phyloP scores from a whole-genome alignment of 2,797 vertebrate genomes.

The Sebastiscus albofasciatus region DNA sequence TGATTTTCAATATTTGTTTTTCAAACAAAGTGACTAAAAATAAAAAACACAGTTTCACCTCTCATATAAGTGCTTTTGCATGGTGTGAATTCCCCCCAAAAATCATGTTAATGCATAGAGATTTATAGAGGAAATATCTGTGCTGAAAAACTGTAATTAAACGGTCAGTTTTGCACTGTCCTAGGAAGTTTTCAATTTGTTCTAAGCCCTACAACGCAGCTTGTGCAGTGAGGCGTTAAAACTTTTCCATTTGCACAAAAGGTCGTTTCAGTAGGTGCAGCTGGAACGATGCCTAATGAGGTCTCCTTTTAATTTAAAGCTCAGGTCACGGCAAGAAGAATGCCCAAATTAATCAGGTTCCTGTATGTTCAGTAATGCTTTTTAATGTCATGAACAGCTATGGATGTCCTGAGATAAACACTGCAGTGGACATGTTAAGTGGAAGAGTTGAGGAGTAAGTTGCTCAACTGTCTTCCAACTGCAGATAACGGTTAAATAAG shows the following conservation, averaged over 20 bases:
- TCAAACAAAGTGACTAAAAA: background rate
- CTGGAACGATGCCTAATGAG: slow-evolving; percentile 40
- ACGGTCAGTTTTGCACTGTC: background rate
- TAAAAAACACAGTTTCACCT: background rate
- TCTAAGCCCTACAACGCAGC: background rate
- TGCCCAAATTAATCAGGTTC: slow-evolving; percentile 1
- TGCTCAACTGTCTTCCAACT: background rate
- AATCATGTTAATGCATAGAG: background rate
- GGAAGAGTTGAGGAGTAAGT: background rate
- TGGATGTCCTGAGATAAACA: background rate
- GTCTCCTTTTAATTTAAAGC: slow-evolving; percentile 43
- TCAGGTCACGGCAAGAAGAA: slow-evolving; percentile 21
- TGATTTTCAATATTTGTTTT: background rate
- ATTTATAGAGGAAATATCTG: background rate
- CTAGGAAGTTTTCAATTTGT: slow-evolving; percentile 3
- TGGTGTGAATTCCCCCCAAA: background rate
- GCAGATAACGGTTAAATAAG: background rate
- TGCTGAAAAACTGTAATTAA: background rate
- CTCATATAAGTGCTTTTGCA: background rate
- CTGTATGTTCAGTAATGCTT: background rate
- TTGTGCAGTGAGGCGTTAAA: slow-evolving; percentile 19
- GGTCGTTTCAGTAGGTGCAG: slow-evolving; percentile 19
- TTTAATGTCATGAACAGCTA: background rate
- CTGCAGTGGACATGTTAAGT: background rate
- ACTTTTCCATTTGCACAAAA: slow-evolving; percentile 35